phyloP scores from a whole-genome alignment of 2,113 vertebrate species.

The Lethenteron reissneri region DNA sequence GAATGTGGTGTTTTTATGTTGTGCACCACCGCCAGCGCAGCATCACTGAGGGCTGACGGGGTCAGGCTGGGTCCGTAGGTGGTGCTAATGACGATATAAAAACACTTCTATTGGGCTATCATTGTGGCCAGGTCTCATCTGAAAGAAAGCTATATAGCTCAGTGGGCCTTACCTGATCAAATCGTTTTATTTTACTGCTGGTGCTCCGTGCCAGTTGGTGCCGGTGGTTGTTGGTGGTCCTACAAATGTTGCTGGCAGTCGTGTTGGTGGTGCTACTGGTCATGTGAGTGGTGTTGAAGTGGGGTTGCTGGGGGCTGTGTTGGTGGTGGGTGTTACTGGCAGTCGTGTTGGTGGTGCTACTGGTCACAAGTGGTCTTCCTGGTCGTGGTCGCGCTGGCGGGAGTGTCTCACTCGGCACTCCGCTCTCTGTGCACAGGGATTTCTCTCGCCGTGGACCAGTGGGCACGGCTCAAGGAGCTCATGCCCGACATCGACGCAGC shows the following conservation, averaged over 20 bases:
- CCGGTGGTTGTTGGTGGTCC: background rate
- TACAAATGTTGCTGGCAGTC: background rate
- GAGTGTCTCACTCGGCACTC: background rate
- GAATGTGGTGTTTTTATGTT: no score
- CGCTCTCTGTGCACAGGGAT: background rate
- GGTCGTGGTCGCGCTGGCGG: background rate
- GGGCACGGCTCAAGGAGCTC: conserved; percentile 5
- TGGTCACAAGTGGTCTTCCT: background rate
- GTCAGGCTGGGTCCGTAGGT: no score
- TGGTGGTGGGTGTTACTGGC: background rate
- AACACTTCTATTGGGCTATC: no score
- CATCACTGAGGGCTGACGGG: no score
- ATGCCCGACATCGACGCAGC: conserved; percentile 5
- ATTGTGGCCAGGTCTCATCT: no score
- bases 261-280: background rate
- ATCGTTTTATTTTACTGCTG: no score
- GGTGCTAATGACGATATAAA: no score
- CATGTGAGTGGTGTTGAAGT: no score
- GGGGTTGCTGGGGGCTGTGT: background rate
- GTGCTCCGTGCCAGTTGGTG: no score
- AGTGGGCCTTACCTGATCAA: no score
- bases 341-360: background rate
- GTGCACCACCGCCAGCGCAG: no score
- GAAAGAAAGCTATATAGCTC: no score
- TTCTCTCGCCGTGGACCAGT: conserved; percentile 3